Evolutionary conservation across 30 jellyfish, hydroid and myxozoan genomes (phyloP).

Genomic region (Aurelia coerulea): DNA sequence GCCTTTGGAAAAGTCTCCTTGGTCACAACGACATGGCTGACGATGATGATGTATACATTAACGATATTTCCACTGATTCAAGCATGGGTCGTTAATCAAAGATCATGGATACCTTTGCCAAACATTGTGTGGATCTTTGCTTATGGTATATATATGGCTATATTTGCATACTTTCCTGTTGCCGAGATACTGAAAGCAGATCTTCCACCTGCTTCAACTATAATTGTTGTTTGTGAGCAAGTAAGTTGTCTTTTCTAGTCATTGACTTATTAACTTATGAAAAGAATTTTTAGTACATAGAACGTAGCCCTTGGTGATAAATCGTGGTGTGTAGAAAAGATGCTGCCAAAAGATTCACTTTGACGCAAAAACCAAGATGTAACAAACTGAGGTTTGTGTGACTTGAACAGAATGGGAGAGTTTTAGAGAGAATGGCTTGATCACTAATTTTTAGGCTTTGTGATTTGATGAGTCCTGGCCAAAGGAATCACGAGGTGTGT

Average conservation of each 20-base stretch:
- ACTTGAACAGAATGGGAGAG: too few species aligned
- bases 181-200: constrained; percentile 32
- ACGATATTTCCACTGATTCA: constrained; percentile 67
- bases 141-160: constrained; percentile 69
- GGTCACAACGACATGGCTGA: constrained; percentile 74
- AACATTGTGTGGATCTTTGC: constrained; percentile 59
- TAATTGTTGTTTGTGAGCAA: constrained; percentile 77
- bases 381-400: too few species aligned
- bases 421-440: too few species aligned
- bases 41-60: constrained; percentile 68
- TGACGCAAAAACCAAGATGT: too few species aligned
- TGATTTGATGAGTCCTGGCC: too few species aligned
- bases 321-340: too few species aligned
- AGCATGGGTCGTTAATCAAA: constrained; percentile 64
- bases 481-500: too few species aligned
- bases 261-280: neutral
- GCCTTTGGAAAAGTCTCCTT: constrained; percentile 77
- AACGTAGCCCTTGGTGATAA: too few species aligned
- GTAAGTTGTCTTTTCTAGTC: constrained; percentile 12
- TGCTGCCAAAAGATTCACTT: too few species aligned
- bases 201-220: constrained; percentile 86
- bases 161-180: constrained; percentile 77
- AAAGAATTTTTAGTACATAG: too few species aligned
- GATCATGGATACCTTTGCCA: constrained; percentile 75
- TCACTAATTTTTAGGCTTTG: too few species aligned